Percentiles rank a stretch among this genome's conserved stretches.
These are phyloP conservation scores for Drosophila athabasca DNA, from an alignment of 1,140 invertebrate genomes.

Conservation along the genomic window DNA sequence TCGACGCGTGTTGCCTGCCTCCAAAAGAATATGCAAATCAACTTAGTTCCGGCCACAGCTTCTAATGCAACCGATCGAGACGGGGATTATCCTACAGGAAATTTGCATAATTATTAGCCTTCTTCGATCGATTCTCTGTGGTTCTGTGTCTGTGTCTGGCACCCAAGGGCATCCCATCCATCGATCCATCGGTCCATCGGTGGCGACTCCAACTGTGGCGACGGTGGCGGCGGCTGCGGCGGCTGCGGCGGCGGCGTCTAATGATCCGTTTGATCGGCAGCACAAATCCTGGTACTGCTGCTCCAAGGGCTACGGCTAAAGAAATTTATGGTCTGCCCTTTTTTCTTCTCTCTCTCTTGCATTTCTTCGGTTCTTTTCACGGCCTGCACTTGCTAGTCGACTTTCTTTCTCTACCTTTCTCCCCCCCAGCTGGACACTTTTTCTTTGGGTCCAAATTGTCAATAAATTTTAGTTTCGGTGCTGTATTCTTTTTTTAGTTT, in stretches of 20 bases:
- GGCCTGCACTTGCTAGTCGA: slow-evolving; percentile 22
- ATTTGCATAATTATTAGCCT: slow-evolving; percentile 79
- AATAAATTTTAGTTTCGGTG: slow-evolving; percentile 73
- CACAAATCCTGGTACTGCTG: slow-evolving; percentile 19
- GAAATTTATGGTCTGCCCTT: slow-evolving; percentile 68
- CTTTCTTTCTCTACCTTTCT: slow-evolving; percentile 42
- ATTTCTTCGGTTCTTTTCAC: slow-evolving; percentile 28
- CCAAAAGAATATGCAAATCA: slow-evolving; percentile 67
- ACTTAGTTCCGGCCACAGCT: slow-evolving; percentile 75
- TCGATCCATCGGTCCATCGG: slow-evolving; percentile 35
- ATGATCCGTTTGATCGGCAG: slow-evolving; percentile 69
- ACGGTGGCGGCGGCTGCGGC: slow-evolving; percentile 29
- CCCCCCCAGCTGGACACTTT: slow-evolving; percentile 76
- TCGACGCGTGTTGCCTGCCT: slow-evolving; percentile 71
- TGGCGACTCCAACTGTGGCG: slow-evolving; percentile 22
- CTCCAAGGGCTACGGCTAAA: slow-evolving; percentile 24
- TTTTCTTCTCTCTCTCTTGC: slow-evolving; percentile 27
- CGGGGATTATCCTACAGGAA: slow-evolving; percentile 64
- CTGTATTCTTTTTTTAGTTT: slow-evolving; percentile 42
- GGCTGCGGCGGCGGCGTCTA: slow-evolving; percentile 64
- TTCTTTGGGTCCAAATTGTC: slow-evolving; percentile 61
- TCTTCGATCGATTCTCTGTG: slow-evolving; percentile 28
- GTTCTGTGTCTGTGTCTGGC: slow-evolving; percentile 52
- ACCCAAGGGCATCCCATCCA: slow-evolving; percentile 42
- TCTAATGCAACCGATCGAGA: slow-evolving; percentile 57